Conservation (phyloP, 2,888 invertebrate species). For the Agriopis aurantiaria region DNA sequence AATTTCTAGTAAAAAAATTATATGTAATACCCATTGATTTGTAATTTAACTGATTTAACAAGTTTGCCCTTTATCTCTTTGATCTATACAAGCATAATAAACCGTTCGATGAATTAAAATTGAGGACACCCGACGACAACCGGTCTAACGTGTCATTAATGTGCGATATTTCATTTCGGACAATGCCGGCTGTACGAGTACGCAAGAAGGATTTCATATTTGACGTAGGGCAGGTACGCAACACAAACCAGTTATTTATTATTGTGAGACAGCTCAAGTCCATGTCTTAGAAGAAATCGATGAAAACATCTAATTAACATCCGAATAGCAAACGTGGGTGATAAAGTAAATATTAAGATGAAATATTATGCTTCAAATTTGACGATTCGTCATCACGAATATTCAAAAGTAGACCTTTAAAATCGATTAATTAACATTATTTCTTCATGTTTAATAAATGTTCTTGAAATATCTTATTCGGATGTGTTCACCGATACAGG, state of each 20-base stretch:
- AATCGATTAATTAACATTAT: no score
- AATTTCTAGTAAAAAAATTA: background rate
- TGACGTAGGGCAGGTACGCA: conserved; percentile 13
- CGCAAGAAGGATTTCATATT: conserved; percentile 14
- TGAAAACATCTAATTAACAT: conserved; percentile 1
- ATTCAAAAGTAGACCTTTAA: no score
- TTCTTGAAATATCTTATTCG: no score
- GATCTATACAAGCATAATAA: conserved; percentile 2
- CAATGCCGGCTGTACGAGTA: conserved; percentile 23
- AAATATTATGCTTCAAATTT: no score
- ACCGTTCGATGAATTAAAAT: conserved; percentile 45
- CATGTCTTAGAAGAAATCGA: background rate
- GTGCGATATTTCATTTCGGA: conserved; percentile 40
- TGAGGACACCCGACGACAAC: conserved; percentile 44
- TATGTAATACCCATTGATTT: conserved; percentile 16
- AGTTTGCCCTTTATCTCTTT: conserved; percentile 24
- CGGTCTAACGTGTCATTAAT: conserved; percentile 43
- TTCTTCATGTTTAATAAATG: no score
- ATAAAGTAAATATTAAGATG: no score
- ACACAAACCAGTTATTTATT: conserved; percentile 33
- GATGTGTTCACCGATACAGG: no score
- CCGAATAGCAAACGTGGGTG: background rate
- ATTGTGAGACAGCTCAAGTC: background rate
- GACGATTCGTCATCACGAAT: no score
- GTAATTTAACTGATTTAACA: conserved; percentile 16